Conservation (phyloP, 2,888 invertebrate genomes). For the Charanyca ferruginea region DNA sequence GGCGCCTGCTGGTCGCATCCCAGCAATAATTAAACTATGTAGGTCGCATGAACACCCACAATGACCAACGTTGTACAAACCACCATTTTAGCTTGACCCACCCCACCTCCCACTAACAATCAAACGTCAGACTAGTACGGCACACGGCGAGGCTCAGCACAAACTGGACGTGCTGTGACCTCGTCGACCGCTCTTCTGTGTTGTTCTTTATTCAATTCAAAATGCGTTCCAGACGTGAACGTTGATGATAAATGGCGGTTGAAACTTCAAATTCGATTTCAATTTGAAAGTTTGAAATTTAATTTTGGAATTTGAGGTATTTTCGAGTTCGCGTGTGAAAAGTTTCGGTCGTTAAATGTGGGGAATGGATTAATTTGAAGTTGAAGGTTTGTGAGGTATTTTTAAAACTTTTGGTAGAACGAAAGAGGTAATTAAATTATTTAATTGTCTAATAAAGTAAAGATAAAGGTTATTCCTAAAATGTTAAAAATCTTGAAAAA, state of each 20-base stretch:
- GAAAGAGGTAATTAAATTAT: neutral
- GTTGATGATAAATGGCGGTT: constrained; percentile 70
- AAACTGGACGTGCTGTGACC: constrained; percentile 77
- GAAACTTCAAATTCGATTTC: constrained; percentile 65
- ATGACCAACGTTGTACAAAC: constrained; percentile 78
- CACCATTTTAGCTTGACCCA: constrained; percentile 73
- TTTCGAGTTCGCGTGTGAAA: constrained; percentile 54
- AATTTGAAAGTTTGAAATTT: constrained; percentile 61
- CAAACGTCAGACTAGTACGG: constrained; percentile 65
- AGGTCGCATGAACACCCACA: constrained; percentile 88
- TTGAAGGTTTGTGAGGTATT: constrained; percentile 19
- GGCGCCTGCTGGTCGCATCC: constrained; percentile 88
- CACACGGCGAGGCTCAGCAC: constrained; percentile 70
- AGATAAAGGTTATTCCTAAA: neutral
- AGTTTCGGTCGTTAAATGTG: constrained; percentile 54
- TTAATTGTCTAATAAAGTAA: neutral
- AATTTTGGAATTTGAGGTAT: constrained; percentile 53
- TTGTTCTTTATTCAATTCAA: constrained; percentile 86
- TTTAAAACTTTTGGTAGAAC: constrained; percentile 4
- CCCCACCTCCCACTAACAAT: constrained; percentile 76
- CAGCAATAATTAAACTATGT: constrained; percentile 88
- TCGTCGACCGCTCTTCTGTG: constrained; percentile 79
- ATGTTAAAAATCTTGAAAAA: neutral
- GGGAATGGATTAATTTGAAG: constrained; percentile 35
- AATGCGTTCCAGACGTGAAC: constrained; percentile 78